Evolutionary conservation across 2,888 invertebrate species (phyloP).

Genomic region (Polydrusus tereticollis): DNA sequence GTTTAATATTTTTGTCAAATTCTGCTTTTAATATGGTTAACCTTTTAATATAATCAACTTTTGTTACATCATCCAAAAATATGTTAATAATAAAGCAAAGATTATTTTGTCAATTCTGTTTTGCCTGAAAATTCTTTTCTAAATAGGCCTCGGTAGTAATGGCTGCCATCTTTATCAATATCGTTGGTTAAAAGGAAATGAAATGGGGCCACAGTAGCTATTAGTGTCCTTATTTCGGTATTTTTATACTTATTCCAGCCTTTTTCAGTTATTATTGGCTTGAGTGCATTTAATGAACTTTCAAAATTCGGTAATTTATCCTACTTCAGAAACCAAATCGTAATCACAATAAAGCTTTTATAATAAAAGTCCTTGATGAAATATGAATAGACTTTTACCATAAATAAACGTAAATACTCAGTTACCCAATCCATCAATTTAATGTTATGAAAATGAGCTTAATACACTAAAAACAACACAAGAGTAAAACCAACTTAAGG

Average conservation of each 20-base stretch:
- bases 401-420: neutral
- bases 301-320: slow-evolving; percentile 28
- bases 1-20: neutral
- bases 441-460: too few species aligned
- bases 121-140: slow-evolving; percentile 32
- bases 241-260: slow-evolving; percentile 35
- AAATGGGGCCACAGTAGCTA: slow-evolving; percentile 39
- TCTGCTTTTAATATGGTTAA: neutral
- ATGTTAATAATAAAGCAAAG: slow-evolving; percentile 35
- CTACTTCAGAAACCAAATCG: neutral
- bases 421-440: neutral
- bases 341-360: neutral
- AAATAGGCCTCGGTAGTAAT: slow-evolving; percentile 38
- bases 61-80: slow-evolving; percentile 34
- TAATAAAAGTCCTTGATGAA: neutral
- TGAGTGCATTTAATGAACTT: slow-evolving; percentile 30
- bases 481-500: too few species aligned
- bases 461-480: too few species aligned
- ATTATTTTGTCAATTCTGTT: slow-evolving; percentile 31
- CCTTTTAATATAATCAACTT: slow-evolving; percentile 14
- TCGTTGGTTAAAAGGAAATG: slow-evolving; percentile 39
- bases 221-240: slow-evolving; percentile 44
- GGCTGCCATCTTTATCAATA: slow-evolving; percentile 45
- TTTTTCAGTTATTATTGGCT: slow-evolving; percentile 36
- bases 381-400: neutral